Evolutionary conservation across 2,797 vertebrate genomes (phyloP).

Genomic region (Todus mexicanus): DNA sequence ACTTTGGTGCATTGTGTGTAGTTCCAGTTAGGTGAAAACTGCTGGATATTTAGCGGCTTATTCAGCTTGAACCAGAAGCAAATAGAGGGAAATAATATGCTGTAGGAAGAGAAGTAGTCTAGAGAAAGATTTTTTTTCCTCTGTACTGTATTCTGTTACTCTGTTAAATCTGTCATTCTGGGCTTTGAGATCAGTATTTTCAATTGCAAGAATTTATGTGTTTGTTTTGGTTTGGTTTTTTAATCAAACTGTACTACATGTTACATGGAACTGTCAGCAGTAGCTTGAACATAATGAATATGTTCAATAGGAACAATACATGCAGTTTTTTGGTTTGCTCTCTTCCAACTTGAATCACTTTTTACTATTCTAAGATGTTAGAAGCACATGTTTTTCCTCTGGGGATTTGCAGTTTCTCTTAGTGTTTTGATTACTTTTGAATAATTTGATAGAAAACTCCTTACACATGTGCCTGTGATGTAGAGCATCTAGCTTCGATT

Average conservation of each 20-base stretch:
- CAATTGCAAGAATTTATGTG: neutral
- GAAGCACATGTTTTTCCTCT: constrained; percentile 31
- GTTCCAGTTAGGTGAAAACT: neutral
- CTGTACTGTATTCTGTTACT: neutral
- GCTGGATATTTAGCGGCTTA: neutral
- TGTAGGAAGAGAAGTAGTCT: neutral
- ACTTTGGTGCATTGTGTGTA: neutral
- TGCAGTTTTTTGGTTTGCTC: neutral
- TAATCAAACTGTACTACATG: neutral
- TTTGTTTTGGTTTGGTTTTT: no score
- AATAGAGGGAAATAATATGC: neutral
- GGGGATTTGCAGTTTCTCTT: constrained; percentile 30
- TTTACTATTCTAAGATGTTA: constrained; percentile 17
- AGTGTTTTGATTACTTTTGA: constrained; percentile 42
- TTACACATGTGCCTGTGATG: neutral
- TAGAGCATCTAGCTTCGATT: constrained; percentile 22
- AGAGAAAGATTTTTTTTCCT: neutral
- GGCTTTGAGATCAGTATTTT: neutral
- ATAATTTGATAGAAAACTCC: constrained; percentile 39
- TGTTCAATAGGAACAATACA: neutral
- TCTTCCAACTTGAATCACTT: constrained; percentile 11
- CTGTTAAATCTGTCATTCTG: neutral
- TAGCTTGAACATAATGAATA: neutral
- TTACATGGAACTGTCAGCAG: neutral
- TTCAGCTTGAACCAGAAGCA: neutral